Base-by-base conservation (phyloP, 2,797 vertebrate species). In the Pygocentrus nattereri region DNA sequence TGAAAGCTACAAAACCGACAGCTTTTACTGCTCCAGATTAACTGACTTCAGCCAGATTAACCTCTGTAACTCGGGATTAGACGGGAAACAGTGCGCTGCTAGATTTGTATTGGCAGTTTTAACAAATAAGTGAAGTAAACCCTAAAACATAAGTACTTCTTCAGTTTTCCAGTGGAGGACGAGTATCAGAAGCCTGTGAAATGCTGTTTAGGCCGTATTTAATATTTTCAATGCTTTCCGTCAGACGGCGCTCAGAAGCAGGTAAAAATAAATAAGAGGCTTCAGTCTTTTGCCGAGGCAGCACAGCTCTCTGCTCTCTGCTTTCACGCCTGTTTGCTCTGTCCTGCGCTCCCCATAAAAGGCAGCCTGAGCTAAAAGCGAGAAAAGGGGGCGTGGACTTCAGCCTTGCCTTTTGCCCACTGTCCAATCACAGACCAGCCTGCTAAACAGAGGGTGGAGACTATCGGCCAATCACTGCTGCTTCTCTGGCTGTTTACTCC, bases 401-500 rank as follows among this genome's bases (percentile, higher is more conserved):
- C 56, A 68, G 54, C 61, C 31, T 79, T 31, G 25, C 19, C 34
- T 13, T 41, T 78, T 65, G 75, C 21, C 73, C 54, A 65, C 73
- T 80, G 80, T 78, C 76, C 78, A 78, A 64, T 41, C 30, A 38
- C n/a, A 54, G 54, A 23, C 64, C 21, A 78, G 19, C 30, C 21
- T 59, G 56, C 41, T 52, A 44, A 62, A 41, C 77, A 74, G 85
- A 70, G 79, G 84, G 81, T 61, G 76, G 69, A 25, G 52, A 82
- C 75, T 74, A 80, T 79, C 64, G 74, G 41, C 69, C 73, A 62
- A 64, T 77, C 56, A 84, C 79, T 79, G 79, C 56, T 77, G 84
- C 86, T 88, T 84, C 83, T 87, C 85, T 47, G 80, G 84, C 69
- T 89, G 87, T 89, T 92, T 90, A 88, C 86, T 87, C 88, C 88